Base-by-base conservation (phyloP, 2,888 invertebrate genomes). In the Elaeidobius kamerunicus region DNA sequence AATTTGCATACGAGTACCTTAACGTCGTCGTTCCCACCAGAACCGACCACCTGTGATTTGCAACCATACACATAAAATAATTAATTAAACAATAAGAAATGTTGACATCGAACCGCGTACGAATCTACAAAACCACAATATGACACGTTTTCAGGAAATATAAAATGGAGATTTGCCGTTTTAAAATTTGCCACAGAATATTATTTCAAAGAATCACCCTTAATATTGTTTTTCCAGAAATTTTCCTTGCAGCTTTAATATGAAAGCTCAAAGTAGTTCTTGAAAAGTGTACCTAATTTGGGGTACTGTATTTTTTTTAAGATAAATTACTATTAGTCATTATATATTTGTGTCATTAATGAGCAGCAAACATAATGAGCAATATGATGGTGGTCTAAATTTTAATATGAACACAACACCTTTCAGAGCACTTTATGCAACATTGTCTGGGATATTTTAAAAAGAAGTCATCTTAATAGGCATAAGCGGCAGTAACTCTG, bases 81-180 rank as follows among this genome's bases (percentile, higher is more conserved):
- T 34, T 36, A 45, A 55, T 52, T 51, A 55, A 55, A 55, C 47
- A 55, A 55, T 55, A 51, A 43, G 27, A 23, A 46, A 46, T 55
- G 52, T 48, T 55, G 52, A 52, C 55, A 55, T 43, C 52, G 28
- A 19, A 19, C 35, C 45, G 28, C 35, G 50, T 46, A 51, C 41
- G 27, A 63, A 64, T 63, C 52, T 55, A 55, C 61, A 59, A 58
- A 64, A 63, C 62, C 51, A 52, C 28, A 52, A 55, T 52, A 57
- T 34, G 57, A 49, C 65, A 65, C 65, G 65, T 63, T 61, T 46
- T 60, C 58, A 61, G 63, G 62, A 65, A 63, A 64, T 63, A 63
- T 63, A 63, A 64, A 64, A 61, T 55, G 49, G 46, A 55, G 59
- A 61, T 62, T 63, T 63, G 64, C 60, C 59, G 62, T 64, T 60